These are phyloP conservation scores for Ditula angustiorana DNA, from an alignment of 2,888 invertebrate genomes.

Conservation along the genomic window DNA sequence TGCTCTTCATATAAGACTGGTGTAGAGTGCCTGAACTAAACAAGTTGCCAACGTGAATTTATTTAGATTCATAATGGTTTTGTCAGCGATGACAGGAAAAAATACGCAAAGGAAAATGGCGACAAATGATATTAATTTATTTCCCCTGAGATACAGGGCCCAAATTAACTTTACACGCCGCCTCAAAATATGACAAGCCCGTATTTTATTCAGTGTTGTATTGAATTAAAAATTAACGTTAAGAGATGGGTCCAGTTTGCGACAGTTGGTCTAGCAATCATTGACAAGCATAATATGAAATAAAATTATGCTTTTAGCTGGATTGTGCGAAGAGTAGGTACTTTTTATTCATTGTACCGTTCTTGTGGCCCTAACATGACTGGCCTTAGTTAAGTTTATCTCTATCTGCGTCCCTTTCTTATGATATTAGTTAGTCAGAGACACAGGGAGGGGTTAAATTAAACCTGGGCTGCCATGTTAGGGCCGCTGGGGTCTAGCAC, in stretches of 20 bases:
- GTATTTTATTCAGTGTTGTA: conserved; percentile 6
- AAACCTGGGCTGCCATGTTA: too few relatives aligned
- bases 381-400: too few relatives aligned
- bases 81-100: neutral
- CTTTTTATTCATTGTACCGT: too few relatives aligned
- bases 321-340: too few relatives aligned
- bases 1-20: too few relatives aligned
- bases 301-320: neutral
- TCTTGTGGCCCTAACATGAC: neutral
- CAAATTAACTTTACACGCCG: conserved; percentile 16
- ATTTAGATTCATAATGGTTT: neutral
- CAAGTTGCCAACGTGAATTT: neutral
- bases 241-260: neutral
- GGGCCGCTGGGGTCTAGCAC: too few relatives aligned
- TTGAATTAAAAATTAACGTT: conserved; percentile 9
- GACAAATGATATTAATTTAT: conserved; percentile 20
- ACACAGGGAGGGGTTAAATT: too few relatives aligned
- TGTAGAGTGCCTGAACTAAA: too few relatives aligned
- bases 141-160: conserved; percentile 3
- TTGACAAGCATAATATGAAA: neutral
- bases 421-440: too few relatives aligned
- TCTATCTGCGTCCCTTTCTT: too few relatives aligned
- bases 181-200: conserved; percentile 11
- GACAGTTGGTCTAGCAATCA: neutral
- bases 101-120: conserved; percentile 1